Conservation (phyloP, 37 sponge, comb jelly and placozoan species). For the Amphimedon queenslandica region DNA sequence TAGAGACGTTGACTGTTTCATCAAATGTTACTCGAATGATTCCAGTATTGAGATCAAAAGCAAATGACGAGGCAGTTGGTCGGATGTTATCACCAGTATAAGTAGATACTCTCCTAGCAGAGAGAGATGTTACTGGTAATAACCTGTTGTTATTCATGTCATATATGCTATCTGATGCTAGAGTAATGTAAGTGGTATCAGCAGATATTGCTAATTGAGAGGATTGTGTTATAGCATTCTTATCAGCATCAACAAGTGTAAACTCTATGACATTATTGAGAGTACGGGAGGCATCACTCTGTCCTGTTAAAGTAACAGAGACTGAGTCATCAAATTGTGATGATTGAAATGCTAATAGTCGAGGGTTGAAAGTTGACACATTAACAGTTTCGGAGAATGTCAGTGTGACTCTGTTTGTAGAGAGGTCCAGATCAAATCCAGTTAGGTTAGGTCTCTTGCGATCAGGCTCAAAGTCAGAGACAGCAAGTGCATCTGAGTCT, state of each 20-base stretch:
- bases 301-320: constrained; percentile 55
- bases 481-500: constrained; percentile 22
- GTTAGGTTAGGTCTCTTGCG: constrained; percentile 51
- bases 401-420: constrained; percentile 42
- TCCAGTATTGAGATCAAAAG: constrained; percentile 73
- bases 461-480: constrained; percentile 66
- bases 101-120: constrained; percentile 33
- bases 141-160: constrained; percentile 84
- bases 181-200: constrained; percentile 68
- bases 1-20: constrained; percentile 78
- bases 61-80: constrained; percentile 40
- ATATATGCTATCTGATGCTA: constrained; percentile 66
- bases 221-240: constrained; percentile 43
- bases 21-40: constrained; percentile 60
- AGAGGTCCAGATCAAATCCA: constrained; percentile 44
- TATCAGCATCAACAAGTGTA: constrained; percentile 31
- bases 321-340: neutral
- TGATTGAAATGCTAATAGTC: constrained; percentile 61
- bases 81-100: constrained; percentile 56
- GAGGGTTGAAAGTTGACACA: constrained; percentile 42
- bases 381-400: constrained; percentile 86
- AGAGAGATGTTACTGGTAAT: constrained; percentile 55
- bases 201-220: constrained; percentile 33
- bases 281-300: constrained; percentile 18
- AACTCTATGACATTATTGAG: constrained; percentile 42